These are phyloP conservation scores for Saguinus imperator DNA, from an alignment of 2,113 vertebrate genomes.

Conservation along the genomic window DNA sequence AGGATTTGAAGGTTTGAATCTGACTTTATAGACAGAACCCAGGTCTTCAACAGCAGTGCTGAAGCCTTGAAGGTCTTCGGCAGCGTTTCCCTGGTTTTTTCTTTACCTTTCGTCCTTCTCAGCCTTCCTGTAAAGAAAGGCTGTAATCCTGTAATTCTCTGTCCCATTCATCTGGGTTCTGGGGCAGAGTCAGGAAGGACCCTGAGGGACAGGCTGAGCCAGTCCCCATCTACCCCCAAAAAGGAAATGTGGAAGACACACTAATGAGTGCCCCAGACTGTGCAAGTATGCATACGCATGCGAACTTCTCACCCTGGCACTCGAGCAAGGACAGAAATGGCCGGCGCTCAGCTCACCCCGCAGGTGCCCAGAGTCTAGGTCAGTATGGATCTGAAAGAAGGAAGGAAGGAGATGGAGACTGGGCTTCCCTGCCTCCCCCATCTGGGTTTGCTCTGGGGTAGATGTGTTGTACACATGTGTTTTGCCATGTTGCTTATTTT, in stretches of 20 bases:
- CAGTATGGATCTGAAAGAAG: neutral
- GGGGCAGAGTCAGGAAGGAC: neutral
- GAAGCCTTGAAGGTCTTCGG: no score
- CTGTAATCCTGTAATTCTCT: neutral
- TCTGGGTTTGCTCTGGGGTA: neutral
- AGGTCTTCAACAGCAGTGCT: neutral
- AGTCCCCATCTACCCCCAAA: fast-evolving
- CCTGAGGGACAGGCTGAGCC: neutral
- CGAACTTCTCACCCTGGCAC: neutral
- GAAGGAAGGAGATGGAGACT: no score
- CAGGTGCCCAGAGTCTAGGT: neutral
- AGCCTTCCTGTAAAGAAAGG: neutral
- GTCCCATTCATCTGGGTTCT: neutral
- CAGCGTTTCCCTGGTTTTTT: fast-evolving
- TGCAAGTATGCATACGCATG: fast-evolving
- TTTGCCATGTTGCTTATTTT: neutral
- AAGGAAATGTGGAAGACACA: neutral
- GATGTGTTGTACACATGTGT: fast-evolving
- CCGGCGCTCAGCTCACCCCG: neutral
- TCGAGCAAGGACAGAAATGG: fast-evolving
- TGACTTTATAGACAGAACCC: neutral
- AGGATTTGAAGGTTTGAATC: neutral
- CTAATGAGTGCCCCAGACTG: neutral
- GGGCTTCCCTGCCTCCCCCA: neutral
- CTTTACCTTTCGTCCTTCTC: neutral